Evolutionary conservation across 2,113 vertebrate species (phyloP), one percentile per base, ranked within the genome.

Genomic region (Amia ocellicauda): DNA sequence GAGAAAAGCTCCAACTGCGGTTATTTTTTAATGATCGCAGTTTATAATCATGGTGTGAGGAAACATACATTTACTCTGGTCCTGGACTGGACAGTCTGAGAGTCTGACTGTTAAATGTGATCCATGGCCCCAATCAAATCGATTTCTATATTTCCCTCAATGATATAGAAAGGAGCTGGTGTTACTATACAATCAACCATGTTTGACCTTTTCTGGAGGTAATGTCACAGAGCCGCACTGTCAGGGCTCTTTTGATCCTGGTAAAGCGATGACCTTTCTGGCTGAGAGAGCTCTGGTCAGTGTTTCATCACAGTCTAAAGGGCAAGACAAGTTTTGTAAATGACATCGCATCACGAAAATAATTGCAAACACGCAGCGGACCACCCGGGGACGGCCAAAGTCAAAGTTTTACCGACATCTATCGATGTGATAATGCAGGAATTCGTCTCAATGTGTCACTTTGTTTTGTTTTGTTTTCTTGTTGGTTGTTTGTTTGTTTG

Each of bases 311-410:
- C n/a, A 42, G 19, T 43, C 20, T 42, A 59, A 43, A 59, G 57
- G 57, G 36, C 42, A 59, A 59, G 19, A 17, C 36, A 59, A 11
- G 57, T 43, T 59, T 59, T 41, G 22, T 59, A 59, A 59, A 59
- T 43, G 31, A 56, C 26, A 8, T 26, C 4, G 17, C 53, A 56
- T 56, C 53, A 56, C 29, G 53, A 29, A 26, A 19, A 17, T 31
- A 56, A 56, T 56, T 29, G 53, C 27, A 26, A 56, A 28, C 53
- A 19, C 53, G 14, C 53, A 28, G 4, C 19, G 53, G 19, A 56
- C 53, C 26, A 19, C 29, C 29, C 13, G 17, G 27, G 29, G 24
- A 28, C n/a, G 10, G 53, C 16, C 11, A 36, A 36, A 36, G 31
- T 36, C n/a, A 36, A 7, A 7, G 31, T 36, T n/a, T 36, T 36